Conservation (phyloP, 64 coral and sea anemone species). For the Actinia equina region DNA sequence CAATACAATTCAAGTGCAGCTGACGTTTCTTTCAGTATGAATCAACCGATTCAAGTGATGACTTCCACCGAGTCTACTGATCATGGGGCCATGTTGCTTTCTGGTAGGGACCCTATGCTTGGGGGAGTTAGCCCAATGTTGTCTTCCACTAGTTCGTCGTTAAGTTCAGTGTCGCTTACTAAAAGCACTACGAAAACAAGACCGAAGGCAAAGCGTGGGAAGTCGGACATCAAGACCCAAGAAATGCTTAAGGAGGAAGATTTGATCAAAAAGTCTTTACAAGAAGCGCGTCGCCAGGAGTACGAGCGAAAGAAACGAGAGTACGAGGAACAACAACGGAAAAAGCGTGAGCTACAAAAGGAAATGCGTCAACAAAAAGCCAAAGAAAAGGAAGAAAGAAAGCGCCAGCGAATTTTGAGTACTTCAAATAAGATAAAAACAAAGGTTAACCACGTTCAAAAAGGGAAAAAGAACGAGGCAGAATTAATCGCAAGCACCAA, state of each 20-base stretch:
- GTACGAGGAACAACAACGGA: conserved; percentile 85
- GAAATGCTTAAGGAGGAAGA: conserved; percentile 62
- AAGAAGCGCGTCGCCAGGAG: conserved; percentile 63
- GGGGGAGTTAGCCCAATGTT: conserved; percentile 8
- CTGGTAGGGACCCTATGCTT: conserved; percentile 30
- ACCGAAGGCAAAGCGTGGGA: background rate
- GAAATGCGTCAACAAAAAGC: conserved; percentile 84
- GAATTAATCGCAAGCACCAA: background rate
- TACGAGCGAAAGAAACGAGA: conserved; percentile 90
- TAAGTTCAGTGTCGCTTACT: background rate
- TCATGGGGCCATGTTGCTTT: conserved; percentile 14
- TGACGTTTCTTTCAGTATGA: background rate
- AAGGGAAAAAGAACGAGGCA: conserved; percentile 18
- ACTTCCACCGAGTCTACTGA: background rate
- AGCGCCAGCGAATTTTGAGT: conserved; percentile 58
- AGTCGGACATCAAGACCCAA: conserved; percentile 39
- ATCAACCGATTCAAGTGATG: background rate
- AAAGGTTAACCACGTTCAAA: conserved; percentile 20
- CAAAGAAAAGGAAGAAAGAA: conserved; percentile 74
- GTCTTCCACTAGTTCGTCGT: background rate
- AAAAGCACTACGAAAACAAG: conserved; percentile 6
- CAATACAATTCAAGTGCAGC: background rate
- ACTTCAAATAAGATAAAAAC: conserved; percentile 28
- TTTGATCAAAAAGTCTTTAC: conserved; percentile 45
- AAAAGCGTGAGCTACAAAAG: conserved; percentile 78